Percentiles rank a stretch among this genome's conserved stretches.
Conservation (phyloP, 2,113 vertebrate genomes). For the Bufo bufo region DNA sequence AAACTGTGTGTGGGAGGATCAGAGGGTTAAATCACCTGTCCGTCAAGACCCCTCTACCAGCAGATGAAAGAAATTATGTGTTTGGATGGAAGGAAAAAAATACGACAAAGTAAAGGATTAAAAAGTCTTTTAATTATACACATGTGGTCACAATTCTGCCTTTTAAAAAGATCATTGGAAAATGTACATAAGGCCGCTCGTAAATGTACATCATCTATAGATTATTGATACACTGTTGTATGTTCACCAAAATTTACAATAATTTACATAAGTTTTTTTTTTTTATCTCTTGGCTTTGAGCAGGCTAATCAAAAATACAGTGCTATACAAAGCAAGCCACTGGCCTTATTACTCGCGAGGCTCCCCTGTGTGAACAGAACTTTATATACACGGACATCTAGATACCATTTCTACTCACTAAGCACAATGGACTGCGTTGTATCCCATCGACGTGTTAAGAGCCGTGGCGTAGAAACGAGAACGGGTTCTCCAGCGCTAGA, state of each 20-base stretch:
- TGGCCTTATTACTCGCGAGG: constrained; percentile 56
- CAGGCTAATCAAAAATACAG: constrained; percentile 97
- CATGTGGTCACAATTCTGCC: constrained; percentile 96
- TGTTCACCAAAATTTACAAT: constrained; percentile 98
- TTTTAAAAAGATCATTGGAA: constrained; percentile 93
- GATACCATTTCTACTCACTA: constrained; percentile 63
- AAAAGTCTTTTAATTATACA: constrained; percentile 99
- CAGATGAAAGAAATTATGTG: no score
- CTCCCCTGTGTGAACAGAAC: constrained; percentile 61
- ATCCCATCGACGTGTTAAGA: constrained; percentile 85
- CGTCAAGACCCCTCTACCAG: no score
- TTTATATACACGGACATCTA: constrained; percentile 43
- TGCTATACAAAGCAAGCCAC: constrained; percentile 95
- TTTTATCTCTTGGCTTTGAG: constrained; percentile 82
- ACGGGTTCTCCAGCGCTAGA: constrained; percentile 83
- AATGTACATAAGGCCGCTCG: constrained; percentile 99
- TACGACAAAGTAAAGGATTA: constrained; percentile 93
- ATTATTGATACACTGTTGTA: constrained; percentile 97
- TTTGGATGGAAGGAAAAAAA: constrained; percentile 64
- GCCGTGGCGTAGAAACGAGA: constrained; percentile 91
- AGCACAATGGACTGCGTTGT: constrained; percentile 74
- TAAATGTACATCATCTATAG: constrained; percentile 98
- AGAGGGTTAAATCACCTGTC: no score
- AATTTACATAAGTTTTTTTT: constrained; percentile 97
- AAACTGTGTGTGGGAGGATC: no score